Base-by-base conservation (phyloP, 2,113 vertebrate species). In the Dinomys branickii region DNA sequence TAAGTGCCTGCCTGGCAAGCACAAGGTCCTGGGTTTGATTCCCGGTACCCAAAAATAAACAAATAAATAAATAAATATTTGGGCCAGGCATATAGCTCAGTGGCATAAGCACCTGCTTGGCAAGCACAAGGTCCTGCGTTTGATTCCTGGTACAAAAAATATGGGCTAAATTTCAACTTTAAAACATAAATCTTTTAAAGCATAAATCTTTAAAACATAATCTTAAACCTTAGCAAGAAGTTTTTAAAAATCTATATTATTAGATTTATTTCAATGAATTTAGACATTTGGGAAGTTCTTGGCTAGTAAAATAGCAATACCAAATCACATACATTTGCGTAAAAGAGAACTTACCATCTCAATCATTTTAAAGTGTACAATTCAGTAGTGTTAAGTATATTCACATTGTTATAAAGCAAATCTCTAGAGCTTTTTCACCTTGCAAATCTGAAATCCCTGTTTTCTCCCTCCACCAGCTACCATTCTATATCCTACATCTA, bases 241-340 rank as follows among this genome's bases (percentile, higher is more conserved):
- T 90, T 92, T 77, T 47, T 86, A 16, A 91, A 90, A 84, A 52
- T 56, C 88, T 47, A 81, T 4, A 44, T 38, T 71, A 85, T 58
- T 67, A 41, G 52, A 47, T 88, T 65, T 94, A 73, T 82, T 94
- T 11, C 17, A 94, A 44, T 58, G 41, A 88, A 9, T 77, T 95
- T 33, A 91, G 52, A 88, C 13, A 75, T 69, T 94, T 90, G 78
- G 75, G n/a, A 80, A 96, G 10, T 30, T 87, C 47, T 80, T 94
- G 59, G 65, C 11, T 84, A 94, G 9, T 67, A 33, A 92, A 95
- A 92, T 5, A 88, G 19, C 22, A 96, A 50, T 50, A 69, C 3
- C 92, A 90, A 94, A 97, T 92, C 38, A 82, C 96, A 98, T 98
- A 99, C 99, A 78, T 99, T 99, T 99, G 65, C 28, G 35, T 58